Evolutionary conservation across 2,797 vertebrate genomes (phyloP).

Genomic region (Tapirus indicus): DNA sequence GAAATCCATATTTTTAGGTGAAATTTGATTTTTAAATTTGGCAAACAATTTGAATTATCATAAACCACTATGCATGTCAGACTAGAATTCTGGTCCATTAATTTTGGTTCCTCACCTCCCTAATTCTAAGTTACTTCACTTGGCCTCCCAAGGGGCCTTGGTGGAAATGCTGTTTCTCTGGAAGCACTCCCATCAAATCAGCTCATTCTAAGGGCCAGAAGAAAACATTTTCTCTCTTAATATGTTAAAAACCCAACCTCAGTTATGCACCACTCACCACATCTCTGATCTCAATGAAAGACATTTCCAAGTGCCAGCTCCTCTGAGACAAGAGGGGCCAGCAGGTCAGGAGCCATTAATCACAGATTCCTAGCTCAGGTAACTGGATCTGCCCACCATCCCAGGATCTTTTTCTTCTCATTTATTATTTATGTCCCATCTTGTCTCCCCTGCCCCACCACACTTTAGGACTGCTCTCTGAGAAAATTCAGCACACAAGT

Average conservation of each 20-base stretch:
- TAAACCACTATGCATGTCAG: not conserved
- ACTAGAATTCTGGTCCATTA: not conserved
- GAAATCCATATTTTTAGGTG: not conserved
- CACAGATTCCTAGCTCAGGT: not conserved
- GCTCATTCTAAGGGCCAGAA: not conserved
- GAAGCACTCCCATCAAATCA: not conserved
- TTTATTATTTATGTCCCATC: not conserved
- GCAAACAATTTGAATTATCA: not conserved
- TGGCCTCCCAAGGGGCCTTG: not conserved
- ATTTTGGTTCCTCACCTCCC: not conserved
- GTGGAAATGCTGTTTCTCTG: not conserved
- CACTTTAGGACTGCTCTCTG: not conserved
- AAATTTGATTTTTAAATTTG: conserved; percentile 7
- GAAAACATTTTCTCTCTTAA: not conserved
- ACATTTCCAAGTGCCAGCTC: not conserved
- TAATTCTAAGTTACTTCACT: not conserved
- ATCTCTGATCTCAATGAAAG: not conserved
- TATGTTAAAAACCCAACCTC: not conserved
- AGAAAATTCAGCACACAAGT: conserved; percentile 14
- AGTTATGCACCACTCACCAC: not conserved
- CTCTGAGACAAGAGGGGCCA: not conserved
- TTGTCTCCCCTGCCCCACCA: not conserved
- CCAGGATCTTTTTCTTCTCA: conserved; percentile 1
- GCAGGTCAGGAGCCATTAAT: not conserved
- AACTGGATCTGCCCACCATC: not conserved